phyloP scores from a whole-genome alignment of 2,113 vertebrate genomes.

The Alethe castanea region DNA sequence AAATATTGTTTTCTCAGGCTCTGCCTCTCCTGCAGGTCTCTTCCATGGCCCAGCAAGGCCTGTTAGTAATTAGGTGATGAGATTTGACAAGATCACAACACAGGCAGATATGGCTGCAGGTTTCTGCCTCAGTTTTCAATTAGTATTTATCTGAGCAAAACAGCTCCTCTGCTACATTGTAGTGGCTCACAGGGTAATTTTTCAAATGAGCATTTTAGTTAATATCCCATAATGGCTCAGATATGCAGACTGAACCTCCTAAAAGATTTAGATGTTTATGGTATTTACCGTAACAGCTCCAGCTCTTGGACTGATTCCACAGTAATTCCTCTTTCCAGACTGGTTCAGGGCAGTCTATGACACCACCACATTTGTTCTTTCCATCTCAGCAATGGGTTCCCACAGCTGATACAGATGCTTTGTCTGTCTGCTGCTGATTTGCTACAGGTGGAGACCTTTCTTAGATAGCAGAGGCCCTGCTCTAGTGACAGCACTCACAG shows the following conservation, averaged over 20 bases:
- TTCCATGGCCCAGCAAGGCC: background rate
- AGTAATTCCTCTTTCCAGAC: background rate
- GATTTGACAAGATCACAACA: constrained; percentile 56
- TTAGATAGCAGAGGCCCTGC: background rate
- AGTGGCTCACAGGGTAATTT: constrained; percentile 39
- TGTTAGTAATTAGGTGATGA: constrained; percentile 46
- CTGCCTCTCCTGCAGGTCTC: constrained; percentile 1
- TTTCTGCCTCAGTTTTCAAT: constrained; percentile 60
- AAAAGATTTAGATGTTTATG: constrained; percentile 50
- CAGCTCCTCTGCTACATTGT: constrained; percentile 52
- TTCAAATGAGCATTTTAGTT: constrained; percentile 53
- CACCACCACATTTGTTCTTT: background rate
- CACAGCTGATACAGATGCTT: background rate
- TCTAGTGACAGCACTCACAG: background rate
- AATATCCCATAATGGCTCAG: constrained; percentile 44
- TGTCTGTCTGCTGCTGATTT: background rate
- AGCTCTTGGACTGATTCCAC: constrained; percentile 25
- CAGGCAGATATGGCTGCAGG: background rate
- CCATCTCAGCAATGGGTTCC: background rate
- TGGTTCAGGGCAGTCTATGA: background rate
- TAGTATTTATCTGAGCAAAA: constrained; percentile 61
- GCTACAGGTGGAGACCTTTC: background rate
- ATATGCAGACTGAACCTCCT: constrained; percentile 36
- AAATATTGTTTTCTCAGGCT: background rate
- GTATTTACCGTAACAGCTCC: constrained; percentile 31